A percentile compares a stretch with the other conserved stretches of the same genome.
Conservation (phyloP, 1,140 invertebrate species). For the Scylla paramamosain region DNA sequence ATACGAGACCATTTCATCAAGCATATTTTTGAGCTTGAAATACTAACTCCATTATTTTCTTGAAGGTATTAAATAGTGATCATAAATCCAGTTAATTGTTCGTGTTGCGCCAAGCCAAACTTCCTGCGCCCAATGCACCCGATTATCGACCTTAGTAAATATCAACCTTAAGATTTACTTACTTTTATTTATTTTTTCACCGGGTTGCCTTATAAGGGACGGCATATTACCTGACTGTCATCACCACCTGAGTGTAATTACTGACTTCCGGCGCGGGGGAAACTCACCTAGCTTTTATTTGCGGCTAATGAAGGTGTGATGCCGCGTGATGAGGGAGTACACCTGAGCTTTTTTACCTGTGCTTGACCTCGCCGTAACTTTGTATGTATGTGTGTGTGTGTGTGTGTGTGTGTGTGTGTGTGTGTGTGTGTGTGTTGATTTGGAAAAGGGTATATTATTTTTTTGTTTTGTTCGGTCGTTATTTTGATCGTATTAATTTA, state of each 20-base stretch:
- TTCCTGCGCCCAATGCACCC: not conserved
- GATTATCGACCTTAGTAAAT: not conserved
- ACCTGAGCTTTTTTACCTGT: not conserved
- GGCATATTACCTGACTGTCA: not conserved
- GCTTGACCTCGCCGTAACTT: not conserved
- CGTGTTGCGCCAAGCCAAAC: not conserved
- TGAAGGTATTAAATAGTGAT: too few species aligned
- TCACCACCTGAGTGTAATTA: constrained; percentile 2
- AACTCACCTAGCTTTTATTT: not conserved
- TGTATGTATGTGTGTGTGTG: constrained; percentile 40
- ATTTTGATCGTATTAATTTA: too few species aligned
- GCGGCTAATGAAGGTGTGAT: not conserved
- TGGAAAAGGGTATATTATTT: not conserved
- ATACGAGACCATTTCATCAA: too few species aligned
- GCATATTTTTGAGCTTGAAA: too few species aligned
- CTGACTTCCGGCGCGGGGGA: not conserved
- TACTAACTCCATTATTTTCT: too few species aligned
- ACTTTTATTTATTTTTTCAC: not conserved
- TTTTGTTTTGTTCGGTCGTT: too few species aligned
- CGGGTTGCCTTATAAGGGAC: not conserved
- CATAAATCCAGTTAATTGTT: too few species aligned
- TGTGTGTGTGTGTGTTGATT: constrained; percentile 36
- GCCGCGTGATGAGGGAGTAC: not conserved
- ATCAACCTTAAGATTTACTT: too few species aligned
- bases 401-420: constrained; percentile 42